These are phyloP conservation scores for Spermophilus dauricus DNA, from an alignment of 2,113 vertebrate genomes.

Conservation along the genomic window DNA sequence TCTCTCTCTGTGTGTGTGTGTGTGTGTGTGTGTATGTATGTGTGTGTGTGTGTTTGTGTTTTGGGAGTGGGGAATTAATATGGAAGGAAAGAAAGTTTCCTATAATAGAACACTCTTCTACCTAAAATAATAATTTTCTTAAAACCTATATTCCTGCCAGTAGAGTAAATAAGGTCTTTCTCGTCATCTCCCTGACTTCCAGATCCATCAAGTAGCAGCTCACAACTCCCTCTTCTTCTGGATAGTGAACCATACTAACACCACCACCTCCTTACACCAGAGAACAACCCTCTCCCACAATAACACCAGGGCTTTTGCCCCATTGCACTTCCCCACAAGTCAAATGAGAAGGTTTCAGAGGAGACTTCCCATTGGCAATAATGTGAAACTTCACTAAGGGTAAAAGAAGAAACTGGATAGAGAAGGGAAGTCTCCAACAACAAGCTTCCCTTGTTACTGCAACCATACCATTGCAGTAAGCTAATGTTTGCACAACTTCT, in stretches of 20 bases:
- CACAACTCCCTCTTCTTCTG: not conserved
- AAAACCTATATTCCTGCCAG: not conserved
- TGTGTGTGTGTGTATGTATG: no score
- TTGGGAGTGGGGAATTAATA: not conserved
- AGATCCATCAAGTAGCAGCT: not conserved
- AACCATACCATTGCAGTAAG: no score
- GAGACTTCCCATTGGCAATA: not conserved
- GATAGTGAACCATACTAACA: rapidly evolving
- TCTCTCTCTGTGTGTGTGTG: no score
- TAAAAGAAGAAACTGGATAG: not conserved
- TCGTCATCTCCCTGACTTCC: not conserved
- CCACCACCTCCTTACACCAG: no score
- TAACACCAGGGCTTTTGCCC: not conserved
- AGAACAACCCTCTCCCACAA: not conserved
- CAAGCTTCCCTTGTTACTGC: not conserved
- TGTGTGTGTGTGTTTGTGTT: not conserved
- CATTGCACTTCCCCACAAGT: not conserved
- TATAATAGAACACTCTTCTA: not conserved
- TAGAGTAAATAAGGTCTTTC: not conserved
- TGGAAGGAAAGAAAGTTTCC: not conserved
- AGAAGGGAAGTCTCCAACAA: not conserved
- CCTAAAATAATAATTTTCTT: slow-evolving; percentile 52
- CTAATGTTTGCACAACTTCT: not conserved
- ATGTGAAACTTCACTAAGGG: not conserved
- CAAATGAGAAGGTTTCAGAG: not conserved